Conservation (phyloP, 2,888 invertebrate genomes). For the Drosophila niveifrons region DNA sequence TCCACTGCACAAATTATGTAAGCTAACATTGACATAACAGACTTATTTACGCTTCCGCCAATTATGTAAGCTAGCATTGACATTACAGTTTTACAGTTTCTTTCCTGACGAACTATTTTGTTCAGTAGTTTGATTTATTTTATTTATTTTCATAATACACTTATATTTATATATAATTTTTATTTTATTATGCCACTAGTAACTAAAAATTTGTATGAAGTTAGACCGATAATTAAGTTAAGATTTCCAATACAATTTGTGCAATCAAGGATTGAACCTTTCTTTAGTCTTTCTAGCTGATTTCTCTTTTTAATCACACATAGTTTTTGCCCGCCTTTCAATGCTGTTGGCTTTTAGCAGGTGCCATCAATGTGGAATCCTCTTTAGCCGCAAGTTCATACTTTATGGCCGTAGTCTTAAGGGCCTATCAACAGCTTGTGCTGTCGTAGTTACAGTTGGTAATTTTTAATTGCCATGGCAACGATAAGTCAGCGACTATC, state of each 20-base stretch:
- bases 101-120: too few species aligned
- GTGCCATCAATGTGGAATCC: background rate
- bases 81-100: background rate
- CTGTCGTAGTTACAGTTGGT: conserved; percentile 63
- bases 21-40: too few species aligned
- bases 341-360: background rate
- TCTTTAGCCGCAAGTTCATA: background rate
- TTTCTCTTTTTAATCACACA: background rate
- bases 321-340: background rate
- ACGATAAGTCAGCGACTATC: conserved; percentile 63
- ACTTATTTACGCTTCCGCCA: background rate
- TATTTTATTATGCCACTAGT: too few species aligned
- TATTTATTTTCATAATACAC: too few species aligned
- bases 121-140: too few species aligned
- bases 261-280: too few species aligned
- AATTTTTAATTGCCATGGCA: conserved; percentile 75
- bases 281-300: background rate
- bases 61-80: too few species aligned
- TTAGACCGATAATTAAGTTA: too few species aligned
- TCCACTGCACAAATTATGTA: too few species aligned
- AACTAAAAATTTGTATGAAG: too few species aligned
- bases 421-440: conserved; percentile 70
- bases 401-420: conserved; percentile 53
- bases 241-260: too few species aligned
- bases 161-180: too few species aligned